Percentiles rank a stretch among this genome's conserved stretches.
Conservation (phyloP, 2,797 vertebrate genomes). For the Sphenopsis melanotis region DNA sequence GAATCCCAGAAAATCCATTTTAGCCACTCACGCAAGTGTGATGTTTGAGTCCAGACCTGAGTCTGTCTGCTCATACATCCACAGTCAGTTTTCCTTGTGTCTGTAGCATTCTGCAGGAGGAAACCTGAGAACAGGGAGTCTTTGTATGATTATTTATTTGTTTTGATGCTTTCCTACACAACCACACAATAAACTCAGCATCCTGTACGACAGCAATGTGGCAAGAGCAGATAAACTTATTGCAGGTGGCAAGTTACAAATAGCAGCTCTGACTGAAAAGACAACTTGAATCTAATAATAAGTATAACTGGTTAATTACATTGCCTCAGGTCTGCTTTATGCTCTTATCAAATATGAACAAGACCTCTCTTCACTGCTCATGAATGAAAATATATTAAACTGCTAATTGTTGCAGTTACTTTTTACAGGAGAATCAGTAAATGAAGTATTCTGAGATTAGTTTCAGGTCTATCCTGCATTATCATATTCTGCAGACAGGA, state of each 20-base stretch:
- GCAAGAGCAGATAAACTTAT: not conserved
- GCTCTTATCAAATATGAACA: slow-evolving; percentile 29
- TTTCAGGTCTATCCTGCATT: slow-evolving; percentile 3
- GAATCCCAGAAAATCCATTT: not conserved
- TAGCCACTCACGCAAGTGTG: accelerated
- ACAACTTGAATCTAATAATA: not conserved
- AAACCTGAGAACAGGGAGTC: not conserved
- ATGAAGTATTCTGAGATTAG: not conserved
- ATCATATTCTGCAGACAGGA: not conserved
- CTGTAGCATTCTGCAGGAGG: not conserved
- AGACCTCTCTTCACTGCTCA: slow-evolving; percentile 8
- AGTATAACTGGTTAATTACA: not conserved
- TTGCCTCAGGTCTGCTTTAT: slow-evolving; percentile 17
- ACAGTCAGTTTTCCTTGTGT: accelerated
- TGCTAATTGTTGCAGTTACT: slow-evolving; percentile 30
- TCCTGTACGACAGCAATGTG: not conserved
- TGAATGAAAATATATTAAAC: slow-evolving; percentile 19
- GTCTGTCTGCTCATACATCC: not conserved
- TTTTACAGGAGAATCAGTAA: not conserved
- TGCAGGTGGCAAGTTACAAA: not conserved
- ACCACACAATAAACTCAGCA: not conserved
- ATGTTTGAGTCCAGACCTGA: not conserved
- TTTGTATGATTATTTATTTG: not conserved
- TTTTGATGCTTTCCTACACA: not conserved
- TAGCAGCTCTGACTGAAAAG: not conserved